Conservation (phyloP, 2,113 vertebrate species). For the Myotis davidii region DNA sequence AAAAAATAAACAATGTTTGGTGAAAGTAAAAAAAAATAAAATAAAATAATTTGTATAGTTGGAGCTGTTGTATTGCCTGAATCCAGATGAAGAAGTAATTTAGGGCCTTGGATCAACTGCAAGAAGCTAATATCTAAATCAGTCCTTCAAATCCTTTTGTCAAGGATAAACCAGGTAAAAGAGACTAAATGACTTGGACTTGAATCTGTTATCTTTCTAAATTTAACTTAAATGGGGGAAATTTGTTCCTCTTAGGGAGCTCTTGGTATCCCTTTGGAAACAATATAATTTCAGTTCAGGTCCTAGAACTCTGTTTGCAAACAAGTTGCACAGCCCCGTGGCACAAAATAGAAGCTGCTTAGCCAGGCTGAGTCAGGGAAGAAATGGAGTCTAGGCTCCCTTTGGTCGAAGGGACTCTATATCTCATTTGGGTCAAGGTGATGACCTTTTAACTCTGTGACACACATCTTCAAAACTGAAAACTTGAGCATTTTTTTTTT, state of each 20-base stretch:
- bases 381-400: not conserved
- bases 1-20: too few species aligned
- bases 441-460: not conserved
- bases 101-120: not conserved
- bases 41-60: slow-evolving; percentile 35
- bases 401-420: not conserved
- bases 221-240: slow-evolving; percentile 17
- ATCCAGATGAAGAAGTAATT: slow-evolving; percentile 15
- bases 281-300: slow-evolving; percentile 37
- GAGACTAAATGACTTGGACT: not conserved
- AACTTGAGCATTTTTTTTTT: not conserved
- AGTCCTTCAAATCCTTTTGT: not conserved
- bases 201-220: slow-evolving; percentile 1
- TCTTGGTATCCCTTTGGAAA: not conserved
- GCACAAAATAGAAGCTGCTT: not conserved
- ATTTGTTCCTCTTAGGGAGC: not conserved
- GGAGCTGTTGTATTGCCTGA: slow-evolving; percentile 1
- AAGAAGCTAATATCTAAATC: not conserved
- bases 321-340: not conserved
- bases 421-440: not conserved
- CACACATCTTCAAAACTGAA: not conserved
- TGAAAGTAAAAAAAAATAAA: too few species aligned
- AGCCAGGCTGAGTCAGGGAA: not conserved
- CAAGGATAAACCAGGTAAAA: slow-evolving; percentile 16
- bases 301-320: not conserved